Conservation (phyloP, 2,888 invertebrate genomes). For the Agrochola circellaris region DNA sequence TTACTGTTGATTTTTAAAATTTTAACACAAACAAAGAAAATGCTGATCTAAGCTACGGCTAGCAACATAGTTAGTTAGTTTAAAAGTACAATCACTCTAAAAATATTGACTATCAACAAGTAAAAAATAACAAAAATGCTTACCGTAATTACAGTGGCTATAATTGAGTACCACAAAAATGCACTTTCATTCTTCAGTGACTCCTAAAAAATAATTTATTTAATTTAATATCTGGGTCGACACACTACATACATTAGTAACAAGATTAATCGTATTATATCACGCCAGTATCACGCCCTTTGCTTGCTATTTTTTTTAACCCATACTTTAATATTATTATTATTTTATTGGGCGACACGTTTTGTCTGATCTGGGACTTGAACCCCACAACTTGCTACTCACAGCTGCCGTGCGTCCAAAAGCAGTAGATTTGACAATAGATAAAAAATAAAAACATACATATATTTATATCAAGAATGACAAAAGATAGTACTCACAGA, state of each 20-base stretch:
- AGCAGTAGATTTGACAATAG: not conserved
- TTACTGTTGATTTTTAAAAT: too few species aligned
- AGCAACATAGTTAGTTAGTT: conserved; percentile 1
- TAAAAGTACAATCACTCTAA: not conserved
- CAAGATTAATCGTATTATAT: conserved; percentile 3
- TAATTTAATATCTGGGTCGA: conserved; percentile 24
- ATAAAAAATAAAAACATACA: not conserved
- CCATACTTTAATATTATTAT: not conserved
- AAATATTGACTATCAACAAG: conserved; percentile 13
- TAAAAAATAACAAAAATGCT: conserved; percentile 73
- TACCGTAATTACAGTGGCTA: conserved; percentile 97
- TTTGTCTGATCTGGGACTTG: not conserved
- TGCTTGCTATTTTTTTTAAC: not conserved
- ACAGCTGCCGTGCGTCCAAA: too few species aligned
- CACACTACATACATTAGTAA: conserved; percentile 8
- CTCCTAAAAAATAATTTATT: conserved; percentile 91
- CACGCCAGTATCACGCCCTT: conserved; percentile 1
- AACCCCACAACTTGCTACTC: not conserved
- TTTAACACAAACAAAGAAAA: too few species aligned
- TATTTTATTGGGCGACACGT: not conserved
- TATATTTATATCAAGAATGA: not conserved
- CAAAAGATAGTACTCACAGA: conserved; percentile 77
- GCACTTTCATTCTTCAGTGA: conserved; percentile 96
- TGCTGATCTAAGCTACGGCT: not conserved
- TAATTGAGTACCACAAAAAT: conserved; percentile 95